phyloP scores from a whole-genome alignment of 23 tunicate species.

The Ascidia mentula region DNA sequence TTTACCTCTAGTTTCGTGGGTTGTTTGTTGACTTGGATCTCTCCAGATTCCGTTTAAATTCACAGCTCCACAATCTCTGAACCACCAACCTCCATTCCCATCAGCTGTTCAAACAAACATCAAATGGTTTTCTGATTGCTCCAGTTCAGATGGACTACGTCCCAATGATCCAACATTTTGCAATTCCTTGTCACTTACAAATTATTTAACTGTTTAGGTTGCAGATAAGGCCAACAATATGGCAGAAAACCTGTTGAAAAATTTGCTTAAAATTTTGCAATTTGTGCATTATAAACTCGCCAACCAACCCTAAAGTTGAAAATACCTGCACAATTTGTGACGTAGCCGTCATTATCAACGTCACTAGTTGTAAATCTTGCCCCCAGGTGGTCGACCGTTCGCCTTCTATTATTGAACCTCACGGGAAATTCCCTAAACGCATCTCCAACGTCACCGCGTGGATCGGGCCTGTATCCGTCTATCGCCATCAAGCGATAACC shows the following conservation, averaged over 20 bases:
- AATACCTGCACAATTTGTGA: conserved; percentile 57
- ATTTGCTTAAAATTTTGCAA: too few species aligned
- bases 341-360: conserved; percentile 28
- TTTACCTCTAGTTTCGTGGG: too few species aligned
- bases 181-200: too few species aligned
- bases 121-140: neutral
- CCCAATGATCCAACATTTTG: too few species aligned
- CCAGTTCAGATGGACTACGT: too few species aligned
- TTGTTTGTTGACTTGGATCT: neutral
- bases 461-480: conserved; percentile 15
- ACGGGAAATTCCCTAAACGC: conserved; percentile 22
- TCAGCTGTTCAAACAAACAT: neutral
- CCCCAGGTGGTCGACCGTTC: conserved; percentile 11
- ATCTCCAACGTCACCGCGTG: conserved; percentile 40
- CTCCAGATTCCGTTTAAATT: neutral
- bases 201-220: too few species aligned
- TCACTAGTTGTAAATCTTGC: conserved; percentile 43
- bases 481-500: neutral
- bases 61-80: neutral
- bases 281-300: too few species aligned
- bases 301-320: too few species aligned
- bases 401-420: neutral
- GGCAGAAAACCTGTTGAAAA: too few species aligned
- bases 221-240: too few species aligned
- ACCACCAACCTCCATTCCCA: conserved; percentile 5